Evolutionary conservation across 2,888 invertebrate genomes (phyloP).

Genomic region (Andrena hattorfiana): DNA sequence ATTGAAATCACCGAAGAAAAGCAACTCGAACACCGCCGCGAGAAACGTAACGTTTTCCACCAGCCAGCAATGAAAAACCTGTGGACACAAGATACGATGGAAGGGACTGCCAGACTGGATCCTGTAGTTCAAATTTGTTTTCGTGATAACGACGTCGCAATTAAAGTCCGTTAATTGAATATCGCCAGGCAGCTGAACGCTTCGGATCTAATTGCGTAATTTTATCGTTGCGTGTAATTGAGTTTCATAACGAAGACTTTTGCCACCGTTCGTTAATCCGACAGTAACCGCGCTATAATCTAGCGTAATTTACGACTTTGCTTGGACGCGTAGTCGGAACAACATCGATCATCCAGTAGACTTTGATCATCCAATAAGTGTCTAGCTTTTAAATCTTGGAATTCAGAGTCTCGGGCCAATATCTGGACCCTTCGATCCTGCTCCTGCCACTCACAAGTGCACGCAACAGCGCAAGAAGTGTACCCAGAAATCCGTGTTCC

Average conservation of each 20-base stretch:
- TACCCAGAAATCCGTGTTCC: background rate
- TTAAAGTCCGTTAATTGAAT: conserved; percentile 54
- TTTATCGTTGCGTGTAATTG: conserved; percentile 50
- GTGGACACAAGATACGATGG: background rate
- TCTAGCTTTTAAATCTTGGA: too few relatives aligned
- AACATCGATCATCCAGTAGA: too few relatives aligned
- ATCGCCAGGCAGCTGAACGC: conserved; percentile 22
- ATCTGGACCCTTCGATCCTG: background rate
- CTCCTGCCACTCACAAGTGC: background rate
- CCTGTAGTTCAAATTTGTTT: conserved; percentile 20
- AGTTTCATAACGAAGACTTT: conserved; percentile 46
- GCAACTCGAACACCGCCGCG: background rate
- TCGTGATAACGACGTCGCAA: conserved; percentile 37
- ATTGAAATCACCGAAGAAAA: too few relatives aligned
- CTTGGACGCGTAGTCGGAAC: background rate
- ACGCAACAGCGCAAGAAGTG: background rate
- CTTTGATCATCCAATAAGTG: background rate
- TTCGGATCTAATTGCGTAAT: conserved; percentile 41
- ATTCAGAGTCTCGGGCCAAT: too few relatives aligned
- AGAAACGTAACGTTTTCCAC: background rate
- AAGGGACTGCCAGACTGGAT: background rate
- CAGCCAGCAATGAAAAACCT: background rate
- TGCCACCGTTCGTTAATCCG: background rate
- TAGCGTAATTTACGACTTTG: conserved; percentile 1
- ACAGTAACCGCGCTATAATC: conserved; percentile 36